Evolutionary conservation across 92 coral and sea anemone species (phyloP).

Genomic region (Porites lobata): DNA sequence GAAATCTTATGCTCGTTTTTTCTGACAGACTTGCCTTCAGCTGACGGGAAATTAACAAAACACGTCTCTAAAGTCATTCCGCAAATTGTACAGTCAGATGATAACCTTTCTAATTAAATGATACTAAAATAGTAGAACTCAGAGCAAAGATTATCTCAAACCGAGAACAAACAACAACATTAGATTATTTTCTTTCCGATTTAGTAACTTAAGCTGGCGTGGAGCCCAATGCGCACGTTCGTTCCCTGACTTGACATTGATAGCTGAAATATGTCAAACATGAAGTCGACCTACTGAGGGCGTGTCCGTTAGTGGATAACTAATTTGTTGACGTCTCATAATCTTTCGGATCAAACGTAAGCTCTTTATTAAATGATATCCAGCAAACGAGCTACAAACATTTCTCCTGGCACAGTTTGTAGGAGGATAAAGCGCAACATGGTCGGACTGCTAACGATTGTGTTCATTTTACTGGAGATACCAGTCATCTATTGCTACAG

Average conservation of each 20-base stretch:
- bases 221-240: too few species aligned
- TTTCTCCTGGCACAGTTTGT: neutral
- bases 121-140: neutral
- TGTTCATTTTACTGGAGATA: conserved; percentile 12
- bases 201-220: neutral
- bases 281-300: neutral
- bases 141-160: neutral
- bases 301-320: conserved; percentile 1
- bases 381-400: neutral
- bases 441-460: conserved; percentile 5
- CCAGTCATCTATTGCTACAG: conserved; percentile 1
- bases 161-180: neutral
- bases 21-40: too few species aligned
- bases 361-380: conserved; percentile 4
- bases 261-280: neutral
- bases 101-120: neutral
- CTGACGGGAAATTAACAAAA: neutral
- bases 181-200: neutral
- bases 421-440: neutral
- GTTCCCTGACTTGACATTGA: too few species aligned
- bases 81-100: neutral
- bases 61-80: neutral
- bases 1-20: too few species aligned
- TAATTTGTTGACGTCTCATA: conserved; percentile 21
- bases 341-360: conserved; percentile 23